Percentiles rank a stretch among this genome's conserved stretches.
Conservation (phyloP, 2,113 vertebrate species). For the Polypterus bichir region DNA sequence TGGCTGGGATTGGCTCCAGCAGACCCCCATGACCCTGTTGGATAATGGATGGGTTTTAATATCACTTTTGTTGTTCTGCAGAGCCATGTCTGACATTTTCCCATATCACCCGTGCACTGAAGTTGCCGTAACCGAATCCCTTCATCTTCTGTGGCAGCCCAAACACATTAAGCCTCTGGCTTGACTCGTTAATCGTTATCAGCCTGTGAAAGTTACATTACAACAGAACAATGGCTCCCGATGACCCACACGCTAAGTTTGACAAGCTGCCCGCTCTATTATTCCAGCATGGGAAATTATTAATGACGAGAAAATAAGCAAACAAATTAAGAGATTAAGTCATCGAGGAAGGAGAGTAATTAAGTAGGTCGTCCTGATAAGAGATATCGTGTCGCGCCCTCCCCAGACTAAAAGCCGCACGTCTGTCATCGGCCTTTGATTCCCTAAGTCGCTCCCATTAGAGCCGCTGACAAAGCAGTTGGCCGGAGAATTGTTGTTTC, state of each 20-base stretch:
- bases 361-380: constrained; percentile 23
- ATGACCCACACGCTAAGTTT: constrained; percentile 12
- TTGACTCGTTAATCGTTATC: constrained; percentile 37
- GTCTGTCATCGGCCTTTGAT: constrained; percentile 16
- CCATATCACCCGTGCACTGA: too few species aligned
- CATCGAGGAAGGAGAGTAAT: constrained; percentile 22
- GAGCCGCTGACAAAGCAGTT: constrained; percentile 21
- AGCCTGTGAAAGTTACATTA: constrained; percentile 41
- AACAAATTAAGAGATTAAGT: constrained; percentile 26
- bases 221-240: constrained; percentile 3
- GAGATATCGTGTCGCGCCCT: constrained; percentile 16
- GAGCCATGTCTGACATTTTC: too few species aligned
- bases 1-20: too few species aligned
- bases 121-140: constrained; percentile 14
- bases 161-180: constrained; percentile 22
- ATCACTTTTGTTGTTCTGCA: too few species aligned
- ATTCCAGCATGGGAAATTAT: constrained; percentile 22
- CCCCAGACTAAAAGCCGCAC: constrained; percentile 5
- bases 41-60: too few species aligned
- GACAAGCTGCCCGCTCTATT: constrained; percentile 15
- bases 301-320: constrained; percentile 14
- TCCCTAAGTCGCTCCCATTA: constrained; percentile 15
- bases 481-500: constrained; percentile 18
- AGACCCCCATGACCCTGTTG: too few species aligned
- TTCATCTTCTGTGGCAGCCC: constrained; percentile 15